Evolutionary conservation across 2,888 invertebrate genomes (phyloP), one percentile per base, ranked within the genome.

Genomic region (Drosophila sordidapex): DNA sequence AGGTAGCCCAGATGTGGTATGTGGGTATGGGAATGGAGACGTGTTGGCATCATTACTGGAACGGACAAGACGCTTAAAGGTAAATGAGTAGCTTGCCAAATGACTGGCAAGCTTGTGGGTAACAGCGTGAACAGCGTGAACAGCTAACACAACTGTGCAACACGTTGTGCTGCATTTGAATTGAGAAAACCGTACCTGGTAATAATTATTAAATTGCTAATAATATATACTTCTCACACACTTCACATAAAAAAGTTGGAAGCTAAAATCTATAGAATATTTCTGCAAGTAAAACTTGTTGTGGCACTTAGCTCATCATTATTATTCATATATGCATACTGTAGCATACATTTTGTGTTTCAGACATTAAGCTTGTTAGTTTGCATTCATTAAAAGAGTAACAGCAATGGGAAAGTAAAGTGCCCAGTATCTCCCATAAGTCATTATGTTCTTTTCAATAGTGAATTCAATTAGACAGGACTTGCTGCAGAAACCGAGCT

Each of bases 31-130:
- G 15, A 61, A 18, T 35, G 27, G 36, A 62, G 58, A 80, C 59
- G 53, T 52, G 81, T 67, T 58, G 80, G 40, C 43, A 25, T 59
- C 43, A 61, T 62, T 52, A 64, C 59, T 67, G 80, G 87, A 82
- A 74, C 56, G 89, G 80, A 87, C 89, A 87, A 62, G 70, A 46
- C 57, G 79, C 79, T 84, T 72, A 63, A 82, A 82, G 79, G 73
- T 79, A 87, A 89, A 72, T 83, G 68, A 87, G 76, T 46, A 73
- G 65, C 68, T 57, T 53, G 52, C 67, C 27, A 74, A 81, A 71
- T 86, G 65, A 66, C 64, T 72, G 61, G 46, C 64, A 61, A 52
- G 60, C 59, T 54, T 69, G 59, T 13, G n/a, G 33, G 25, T n/a
- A n/a, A 2, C 38, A 60, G 46, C 31, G 72, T 38, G 57, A n/a